These are phyloP conservation scores for Heliothis virescens DNA, from an alignment of 1,140 invertebrate species.

Conservation along the genomic window DNA sequence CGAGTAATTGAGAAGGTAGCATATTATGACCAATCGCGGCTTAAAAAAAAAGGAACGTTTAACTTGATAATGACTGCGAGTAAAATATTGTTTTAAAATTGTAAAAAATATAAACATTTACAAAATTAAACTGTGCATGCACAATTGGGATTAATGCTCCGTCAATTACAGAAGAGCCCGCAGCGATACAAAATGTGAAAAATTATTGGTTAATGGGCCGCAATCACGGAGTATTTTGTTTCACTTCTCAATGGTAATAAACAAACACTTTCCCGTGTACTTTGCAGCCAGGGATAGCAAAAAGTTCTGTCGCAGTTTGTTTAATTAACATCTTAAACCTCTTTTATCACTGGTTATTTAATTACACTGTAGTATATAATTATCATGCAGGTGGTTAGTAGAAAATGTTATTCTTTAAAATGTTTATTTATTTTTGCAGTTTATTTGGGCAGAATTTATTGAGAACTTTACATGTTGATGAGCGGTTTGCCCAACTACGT, in stretches of 20 bases:
- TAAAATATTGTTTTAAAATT: conserved; percentile 15
- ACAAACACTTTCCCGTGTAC: background rate
- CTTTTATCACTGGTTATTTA: no score
- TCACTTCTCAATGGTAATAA: conserved; percentile 21
- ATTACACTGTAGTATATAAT: no score
- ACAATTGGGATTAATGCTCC: conserved; percentile 56
- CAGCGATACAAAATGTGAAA: conserved; percentile 54
- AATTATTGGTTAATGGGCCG: conserved; percentile 56
- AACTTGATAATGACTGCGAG: no score
- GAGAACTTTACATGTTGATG: no score
- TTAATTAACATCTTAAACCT: no score
- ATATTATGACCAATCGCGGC: background rate
- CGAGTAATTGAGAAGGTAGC: background rate
- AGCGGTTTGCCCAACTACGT: no score
- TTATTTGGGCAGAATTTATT: no score
- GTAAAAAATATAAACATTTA: conserved; percentile 22
- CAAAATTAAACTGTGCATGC: conserved; percentile 54
- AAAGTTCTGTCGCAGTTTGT: background rate
- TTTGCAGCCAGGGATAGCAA: background rate
- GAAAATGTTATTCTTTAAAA: no score
- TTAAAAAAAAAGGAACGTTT: no score
- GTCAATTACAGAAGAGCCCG: conserved; percentile 57
- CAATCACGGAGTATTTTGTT: conserved; percentile 36
- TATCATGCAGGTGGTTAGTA: no score
- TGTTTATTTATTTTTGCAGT: no score